A percentile compares a stretch with the other conserved stretches of the same genome.
Conservation (phyloP, 1,140 invertebrate species). For the Drosophila hydei region DNA sequence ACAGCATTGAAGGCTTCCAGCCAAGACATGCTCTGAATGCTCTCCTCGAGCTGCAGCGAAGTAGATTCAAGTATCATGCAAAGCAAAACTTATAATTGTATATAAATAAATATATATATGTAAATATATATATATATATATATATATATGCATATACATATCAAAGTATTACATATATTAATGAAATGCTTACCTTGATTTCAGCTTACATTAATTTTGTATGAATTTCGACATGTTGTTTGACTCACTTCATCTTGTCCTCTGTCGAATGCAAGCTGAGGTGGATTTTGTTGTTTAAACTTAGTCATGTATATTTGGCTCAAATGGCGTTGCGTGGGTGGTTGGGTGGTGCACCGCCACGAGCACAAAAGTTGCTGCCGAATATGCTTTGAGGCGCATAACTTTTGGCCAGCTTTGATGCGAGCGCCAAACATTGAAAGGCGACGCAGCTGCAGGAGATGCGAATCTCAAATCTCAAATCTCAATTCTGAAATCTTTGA, state of each 20-base stretch:
- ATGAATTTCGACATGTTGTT: conserved; percentile 59
- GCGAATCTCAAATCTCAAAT: conserved; percentile 8
- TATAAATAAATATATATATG: no score
- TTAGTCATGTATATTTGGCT: conserved; percentile 29
- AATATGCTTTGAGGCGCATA: conserved; percentile 51
- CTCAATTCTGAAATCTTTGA: conserved; percentile 39
- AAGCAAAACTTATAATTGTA: no score
- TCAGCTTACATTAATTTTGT: conserved; percentile 65
- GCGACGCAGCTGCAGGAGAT: conserved; percentile 34
- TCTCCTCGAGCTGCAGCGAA: no score
- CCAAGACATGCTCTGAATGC: no score
- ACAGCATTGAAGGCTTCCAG: no score
- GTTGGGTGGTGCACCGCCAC: neutral
- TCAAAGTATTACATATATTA: no score
- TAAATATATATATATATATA: no score
- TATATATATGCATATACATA: no score
- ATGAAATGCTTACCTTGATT: conserved; percentile 51
- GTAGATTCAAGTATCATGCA: no score
- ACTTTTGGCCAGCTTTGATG: conserved; percentile 69
- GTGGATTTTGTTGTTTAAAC: conserved; percentile 37
- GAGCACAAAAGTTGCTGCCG: conserved; percentile 24
- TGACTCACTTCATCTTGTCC: neutral
- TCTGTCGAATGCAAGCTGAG: neutral
- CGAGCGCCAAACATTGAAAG: conserved; percentile 41
- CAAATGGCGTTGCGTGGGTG: neutral